Evolutionary conservation across 1,140 invertebrate genomes (phyloP), one percentile per base, ranked within the genome.

Genomic region (Saccostrea glomerata): DNA sequence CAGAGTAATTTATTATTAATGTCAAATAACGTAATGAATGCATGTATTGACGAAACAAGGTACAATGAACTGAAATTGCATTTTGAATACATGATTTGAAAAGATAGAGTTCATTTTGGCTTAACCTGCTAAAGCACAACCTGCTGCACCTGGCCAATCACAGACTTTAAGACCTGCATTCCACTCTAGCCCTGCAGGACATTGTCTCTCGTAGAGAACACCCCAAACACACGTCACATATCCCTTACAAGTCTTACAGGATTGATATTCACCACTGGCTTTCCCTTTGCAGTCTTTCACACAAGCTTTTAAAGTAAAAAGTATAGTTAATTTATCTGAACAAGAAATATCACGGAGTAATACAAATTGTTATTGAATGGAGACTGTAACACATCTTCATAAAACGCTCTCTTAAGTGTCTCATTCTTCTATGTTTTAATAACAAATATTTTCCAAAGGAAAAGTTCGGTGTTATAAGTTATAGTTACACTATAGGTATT

Each of bases 221-320:
- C 89, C 88, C 70, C 89, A 91, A 7, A 86, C 83, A 85, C 92
- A 93, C 2, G 92, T 91, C 20, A 89, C 86, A 63, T 90, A 93
- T 11, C 89, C 82, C 17, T 83, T 20, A 70, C 91, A 92, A 1
- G 90, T 90, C 17, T 66, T 58, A 86, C 92, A 93, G 7, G 91
- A 91, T 85, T 92, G 91, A 86, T 93, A 93, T 82, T 92, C 87
- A 11, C 92, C 92, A 84, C 90, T 91, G 12, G 86, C 58, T 23
- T 40, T 56, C 20, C 90, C 90, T 15, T 66, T 73, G 82, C 92
- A 93, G 6, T 70, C 63, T 17, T 73, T 91, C 17, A 93, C 89
- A 86, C 92, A 93, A 25, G 56, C 73, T 84, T 82, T 63, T 83
- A n/a, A n/a, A 85, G 86, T n/a, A 86, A 60, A 82, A 82, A 30